These are phyloP conservation scores for Dreissena polymorpha DNA, from an alignment of 1,140 invertebrate species.

Conservation along the genomic window DNA sequence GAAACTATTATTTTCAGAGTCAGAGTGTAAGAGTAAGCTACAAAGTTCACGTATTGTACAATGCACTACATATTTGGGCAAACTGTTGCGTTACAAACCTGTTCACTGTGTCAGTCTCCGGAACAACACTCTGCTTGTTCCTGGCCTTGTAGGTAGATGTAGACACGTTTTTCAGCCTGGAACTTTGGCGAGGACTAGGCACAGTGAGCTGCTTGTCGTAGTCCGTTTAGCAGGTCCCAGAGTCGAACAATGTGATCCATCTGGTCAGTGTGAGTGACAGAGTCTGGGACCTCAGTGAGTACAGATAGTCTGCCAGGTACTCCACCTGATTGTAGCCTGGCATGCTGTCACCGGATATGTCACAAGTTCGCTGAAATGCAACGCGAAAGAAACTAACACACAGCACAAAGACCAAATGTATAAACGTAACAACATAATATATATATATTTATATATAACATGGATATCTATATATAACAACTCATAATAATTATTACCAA, in stretches of 20 bases:
- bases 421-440: not conserved
- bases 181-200: not conserved
- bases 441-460: not conserved
- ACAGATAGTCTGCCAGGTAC: slow-evolving; percentile 11
- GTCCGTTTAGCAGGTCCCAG: slow-evolving; percentile 13
- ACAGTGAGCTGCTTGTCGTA: slow-evolving; percentile 12
- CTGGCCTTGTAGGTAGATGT: slow-evolving; percentile 2
- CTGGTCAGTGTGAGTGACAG: slow-evolving; percentile 6
- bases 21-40: not conserved
- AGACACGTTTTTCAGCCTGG: not conserved
- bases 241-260: not conserved
- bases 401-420: not conserved
- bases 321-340: not conserved
- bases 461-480: not conserved
- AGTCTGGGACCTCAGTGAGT: not conserved
- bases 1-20: not conserved
- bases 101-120: not conserved
- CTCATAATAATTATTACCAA: not conserved
- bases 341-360: not conserved
- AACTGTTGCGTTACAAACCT: not conserved
- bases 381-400: not conserved
- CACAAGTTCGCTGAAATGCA: not conserved
- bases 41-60: not conserved
- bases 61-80: not conserved
- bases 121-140: not conserved